Conservation (phyloP, 1,140 invertebrate genomes). For the Heliconius himera region DNA sequence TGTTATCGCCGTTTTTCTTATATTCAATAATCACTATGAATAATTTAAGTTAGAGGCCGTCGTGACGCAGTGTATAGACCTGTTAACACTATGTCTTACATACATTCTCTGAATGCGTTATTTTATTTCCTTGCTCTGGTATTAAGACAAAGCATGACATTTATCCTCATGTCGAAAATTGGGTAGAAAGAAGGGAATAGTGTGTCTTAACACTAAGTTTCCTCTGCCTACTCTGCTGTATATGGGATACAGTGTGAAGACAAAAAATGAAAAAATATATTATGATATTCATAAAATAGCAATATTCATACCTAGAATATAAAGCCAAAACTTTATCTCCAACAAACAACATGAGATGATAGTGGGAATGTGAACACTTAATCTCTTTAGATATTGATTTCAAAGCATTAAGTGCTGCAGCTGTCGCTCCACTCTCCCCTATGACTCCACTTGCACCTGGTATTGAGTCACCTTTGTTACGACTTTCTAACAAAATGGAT, state of each 20-base stretch:
- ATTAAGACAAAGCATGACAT: too few species aligned
- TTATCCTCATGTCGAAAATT: background rate
- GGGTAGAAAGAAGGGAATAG: background rate
- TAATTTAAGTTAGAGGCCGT: too few species aligned
- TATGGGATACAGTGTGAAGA: too few species aligned
- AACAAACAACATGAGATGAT: slow-evolving; percentile 71
- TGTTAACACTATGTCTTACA: too few species aligned
- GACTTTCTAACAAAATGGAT: slow-evolving; percentile 62
- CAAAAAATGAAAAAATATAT: too few species aligned
- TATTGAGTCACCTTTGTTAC: slow-evolving; percentile 69
- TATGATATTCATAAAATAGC: too few species aligned
- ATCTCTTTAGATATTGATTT: slow-evolving; percentile 65
- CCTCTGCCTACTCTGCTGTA: too few species aligned
- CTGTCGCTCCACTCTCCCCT: slow-evolving; percentile 71
- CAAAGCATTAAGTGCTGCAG: slow-evolving; percentile 63
- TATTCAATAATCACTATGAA: background rate
- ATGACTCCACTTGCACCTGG: slow-evolving; percentile 74
- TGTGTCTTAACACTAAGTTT: background rate
- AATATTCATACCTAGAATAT: slow-evolving; percentile 62
- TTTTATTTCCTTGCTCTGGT: too few species aligned
- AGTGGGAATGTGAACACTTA: slow-evolving; percentile 63
- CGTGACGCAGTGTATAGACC: too few species aligned
- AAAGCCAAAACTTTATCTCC: slow-evolving; percentile 72
- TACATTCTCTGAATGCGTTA: too few species aligned
- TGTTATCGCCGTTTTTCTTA: background rate